These are phyloP conservation scores for Larimichthys crocea DNA, from an alignment of 2,113 vertebrate species.

Conservation along the genomic window DNA sequence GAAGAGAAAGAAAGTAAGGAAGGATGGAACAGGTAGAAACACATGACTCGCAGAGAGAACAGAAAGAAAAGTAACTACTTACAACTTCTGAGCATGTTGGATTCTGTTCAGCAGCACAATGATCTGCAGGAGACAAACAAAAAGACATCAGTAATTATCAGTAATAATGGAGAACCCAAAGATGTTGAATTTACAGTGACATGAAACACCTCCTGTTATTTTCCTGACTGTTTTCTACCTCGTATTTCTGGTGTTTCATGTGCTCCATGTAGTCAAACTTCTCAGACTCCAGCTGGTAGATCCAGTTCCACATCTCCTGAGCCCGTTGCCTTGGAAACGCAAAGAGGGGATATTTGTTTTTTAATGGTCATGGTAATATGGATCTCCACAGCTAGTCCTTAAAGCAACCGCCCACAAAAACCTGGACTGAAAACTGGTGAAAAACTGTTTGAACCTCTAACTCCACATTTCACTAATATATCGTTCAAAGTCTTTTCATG, in stretches of 20 bases:
- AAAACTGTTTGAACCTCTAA: no score
- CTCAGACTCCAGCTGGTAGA: constrained; percentile 92
- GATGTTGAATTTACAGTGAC: no score
- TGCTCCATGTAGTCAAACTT: constrained; percentile 91
- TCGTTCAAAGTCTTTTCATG: no score
- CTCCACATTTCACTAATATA: no score
- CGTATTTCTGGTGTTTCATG: constrained; percentile 91
- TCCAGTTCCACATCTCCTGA: constrained; percentile 90
- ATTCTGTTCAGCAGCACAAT: constrained; percentile 86
- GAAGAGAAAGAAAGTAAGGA: not conserved
- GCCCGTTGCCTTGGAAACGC: constrained; percentile 84
- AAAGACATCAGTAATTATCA: not conserved
- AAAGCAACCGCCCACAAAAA: no score
- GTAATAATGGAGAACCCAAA: not conserved
- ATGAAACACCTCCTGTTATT: not conserved
- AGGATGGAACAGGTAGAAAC: not conserved
- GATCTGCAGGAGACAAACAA: constrained; percentile 72
- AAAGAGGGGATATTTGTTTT: not conserved
- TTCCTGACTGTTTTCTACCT: constrained; percentile 77
- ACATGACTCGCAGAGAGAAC: not conserved
- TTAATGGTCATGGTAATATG: no score
- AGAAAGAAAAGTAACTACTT: constrained; percentile 55
- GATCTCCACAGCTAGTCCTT: no score
- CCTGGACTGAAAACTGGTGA: no score
- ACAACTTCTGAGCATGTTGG: constrained; percentile 87